A percentile compares a stretch with the other conserved stretches of the same genome.
These are phyloP conservation scores for Bathynomus jamesi DNA, from an alignment of 1,140 invertebrate species.

Conservation along the genomic window DNA sequence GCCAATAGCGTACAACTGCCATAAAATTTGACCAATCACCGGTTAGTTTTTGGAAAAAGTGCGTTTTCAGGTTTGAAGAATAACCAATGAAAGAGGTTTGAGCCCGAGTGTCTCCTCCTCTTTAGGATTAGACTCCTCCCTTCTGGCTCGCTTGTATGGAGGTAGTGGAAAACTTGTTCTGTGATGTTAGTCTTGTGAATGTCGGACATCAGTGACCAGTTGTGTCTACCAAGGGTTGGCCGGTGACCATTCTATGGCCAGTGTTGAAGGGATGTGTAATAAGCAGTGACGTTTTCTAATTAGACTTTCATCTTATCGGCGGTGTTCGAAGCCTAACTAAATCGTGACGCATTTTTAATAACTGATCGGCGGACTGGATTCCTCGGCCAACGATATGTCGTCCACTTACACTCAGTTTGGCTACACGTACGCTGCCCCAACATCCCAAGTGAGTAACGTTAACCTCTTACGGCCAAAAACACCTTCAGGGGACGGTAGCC, in stretches of 20 bases:
- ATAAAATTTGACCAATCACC: background rate
- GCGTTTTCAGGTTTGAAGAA: constrained; percentile 1
- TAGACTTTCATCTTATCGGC: too few species aligned
- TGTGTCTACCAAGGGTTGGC: constrained; percentile 32
- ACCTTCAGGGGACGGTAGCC: background rate
- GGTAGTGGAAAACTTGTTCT: constrained; percentile 32
- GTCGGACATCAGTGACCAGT: constrained; percentile 31
- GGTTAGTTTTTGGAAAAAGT: background rate
- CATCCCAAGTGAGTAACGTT: constrained; percentile 55
- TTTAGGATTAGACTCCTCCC: constrained; percentile 19
- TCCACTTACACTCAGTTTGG: constrained; percentile 73
- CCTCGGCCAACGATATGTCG: constrained; percentile 56
- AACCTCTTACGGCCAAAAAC: background rate
- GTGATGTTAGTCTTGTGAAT: constrained; percentile 32
- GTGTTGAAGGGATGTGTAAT: constrained; percentile 30
- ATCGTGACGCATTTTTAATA: too few species aligned
- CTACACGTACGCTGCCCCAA: constrained; percentile 63
- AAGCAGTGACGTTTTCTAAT: constrained; percentile 9
- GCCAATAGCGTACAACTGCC: background rate
- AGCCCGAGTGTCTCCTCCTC: constrained; percentile 9
- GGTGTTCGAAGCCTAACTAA: too few species aligned
- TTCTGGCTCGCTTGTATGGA: constrained; percentile 33
- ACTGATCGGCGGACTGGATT: too few species aligned
- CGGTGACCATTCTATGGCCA: constrained; percentile 34
- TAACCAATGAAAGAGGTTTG: constrained; percentile 26